phyloP scores from a whole-genome alignment of 2,888 invertebrate species.

The Latrodectus hesperus region DNA sequence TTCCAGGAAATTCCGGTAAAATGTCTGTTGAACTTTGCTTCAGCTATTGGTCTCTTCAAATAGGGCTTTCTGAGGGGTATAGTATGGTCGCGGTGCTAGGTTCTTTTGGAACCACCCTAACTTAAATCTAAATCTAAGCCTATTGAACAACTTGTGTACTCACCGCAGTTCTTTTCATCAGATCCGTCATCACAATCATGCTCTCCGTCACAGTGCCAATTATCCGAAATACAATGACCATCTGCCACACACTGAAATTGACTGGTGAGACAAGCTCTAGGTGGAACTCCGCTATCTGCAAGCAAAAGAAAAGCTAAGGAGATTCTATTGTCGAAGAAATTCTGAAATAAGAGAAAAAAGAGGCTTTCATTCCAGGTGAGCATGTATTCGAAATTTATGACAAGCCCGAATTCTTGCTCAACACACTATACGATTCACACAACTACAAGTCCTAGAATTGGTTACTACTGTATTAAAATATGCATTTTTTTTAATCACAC shows the following conservation, averaged over 20 bases:
- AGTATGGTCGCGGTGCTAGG: no score
- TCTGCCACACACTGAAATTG: conserved; percentile 41
- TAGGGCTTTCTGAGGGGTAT: no score
- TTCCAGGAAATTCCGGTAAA: no score
- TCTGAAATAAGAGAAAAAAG: no score
- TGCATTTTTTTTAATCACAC: no score
- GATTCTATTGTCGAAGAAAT: neutral
- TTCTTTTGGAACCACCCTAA: no score
- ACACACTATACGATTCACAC: neutral
- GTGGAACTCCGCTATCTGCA: conserved; percentile 18
- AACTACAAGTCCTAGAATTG: neutral
- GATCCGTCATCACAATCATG: conserved; percentile 89
- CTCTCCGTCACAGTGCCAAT: conserved; percentile 55
- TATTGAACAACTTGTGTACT: neutral
- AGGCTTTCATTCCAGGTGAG: no score
- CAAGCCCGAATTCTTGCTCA: neutral
- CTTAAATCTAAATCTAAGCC: no score
- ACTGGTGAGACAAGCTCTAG: conserved; percentile 2
- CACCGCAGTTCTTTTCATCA: conserved; percentile 80
- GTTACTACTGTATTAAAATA: neutral
- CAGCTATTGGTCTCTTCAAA: no score
- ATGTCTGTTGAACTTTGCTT: no score
- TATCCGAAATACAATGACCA: conserved; percentile 70
- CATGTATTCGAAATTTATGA: neutral
- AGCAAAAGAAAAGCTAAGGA: neutral